Conservation (phyloP, 2,888 invertebrate species). For the Leptopilina myrica region DNA sequence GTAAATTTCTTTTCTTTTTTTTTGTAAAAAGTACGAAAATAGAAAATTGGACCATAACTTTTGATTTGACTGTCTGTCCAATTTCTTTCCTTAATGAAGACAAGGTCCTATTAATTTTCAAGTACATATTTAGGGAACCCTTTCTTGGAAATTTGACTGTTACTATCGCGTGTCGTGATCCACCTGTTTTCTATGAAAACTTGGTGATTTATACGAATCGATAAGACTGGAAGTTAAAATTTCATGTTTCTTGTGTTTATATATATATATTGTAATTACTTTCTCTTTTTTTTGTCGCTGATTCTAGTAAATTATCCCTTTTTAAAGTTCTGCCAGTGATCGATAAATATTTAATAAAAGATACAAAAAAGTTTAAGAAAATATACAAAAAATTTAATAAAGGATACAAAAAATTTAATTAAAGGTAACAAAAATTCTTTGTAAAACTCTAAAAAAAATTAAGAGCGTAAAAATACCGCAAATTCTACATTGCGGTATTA, state of each 20-base stretch:
- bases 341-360: not conserved
- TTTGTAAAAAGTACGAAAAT: no score
- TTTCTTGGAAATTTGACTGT: constrained; percentile 24
- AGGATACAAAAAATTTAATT: no score
- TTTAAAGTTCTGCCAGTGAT: not conserved
- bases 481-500: no score
- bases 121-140: not conserved
- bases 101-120: not conserved
- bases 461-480: no score
- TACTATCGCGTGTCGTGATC: constrained; percentile 20
- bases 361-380: no score
- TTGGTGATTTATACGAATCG: constrained; percentile 23
- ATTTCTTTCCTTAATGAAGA: not conserved
- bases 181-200: constrained; percentile 26
- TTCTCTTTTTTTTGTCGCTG: not conserved
- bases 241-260: constrained; percentile 4
- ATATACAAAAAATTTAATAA: no score
- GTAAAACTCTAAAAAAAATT: no score
- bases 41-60: no score
- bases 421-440: no score
- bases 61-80: no score
- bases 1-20: no score
- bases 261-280: not conserved
- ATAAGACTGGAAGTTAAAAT: not conserved
- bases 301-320: not conserved